A percentile compares a stretch with the other conserved stretches of the same genome.
Evolutionary conservation across 1,140 invertebrate genomes (phyloP).

Genomic region (Diachasma alloeum): DNA sequence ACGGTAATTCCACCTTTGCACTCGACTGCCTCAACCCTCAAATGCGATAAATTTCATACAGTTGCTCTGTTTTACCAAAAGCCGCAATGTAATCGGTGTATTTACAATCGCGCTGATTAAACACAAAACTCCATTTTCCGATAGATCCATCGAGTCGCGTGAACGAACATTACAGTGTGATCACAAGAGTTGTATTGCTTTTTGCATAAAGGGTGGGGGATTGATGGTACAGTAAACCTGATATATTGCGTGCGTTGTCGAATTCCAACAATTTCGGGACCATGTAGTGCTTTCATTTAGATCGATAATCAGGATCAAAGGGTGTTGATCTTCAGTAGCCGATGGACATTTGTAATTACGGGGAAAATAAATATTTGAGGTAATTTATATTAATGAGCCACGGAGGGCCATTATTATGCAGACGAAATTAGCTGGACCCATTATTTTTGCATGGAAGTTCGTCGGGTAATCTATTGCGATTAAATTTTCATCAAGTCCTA

Average conservation of each 20-base stretch:
- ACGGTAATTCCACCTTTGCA: background rate
- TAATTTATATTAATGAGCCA: background rate
- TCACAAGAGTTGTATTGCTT: background rate
- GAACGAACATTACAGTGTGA: constrained; percentile 1
- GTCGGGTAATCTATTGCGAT: too few relatives aligned
- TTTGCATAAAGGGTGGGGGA: background rate
- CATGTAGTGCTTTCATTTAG: background rate
- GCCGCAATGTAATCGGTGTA: constrained; percentile 24
- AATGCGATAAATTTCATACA: constrained; percentile 20
- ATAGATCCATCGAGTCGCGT: background rate
- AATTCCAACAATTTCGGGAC: too few relatives aligned
- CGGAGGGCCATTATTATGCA: background rate
- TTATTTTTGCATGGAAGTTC: background rate
- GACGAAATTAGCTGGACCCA: background rate
- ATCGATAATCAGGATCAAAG: background rate
- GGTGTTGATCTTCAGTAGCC: background rate
- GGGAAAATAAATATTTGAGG: background rate
- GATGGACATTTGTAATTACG: background rate
- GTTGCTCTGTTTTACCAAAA: constrained; percentile 18
- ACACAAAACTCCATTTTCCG: constrained; percentile 24
- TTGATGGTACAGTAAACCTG: too few relatives aligned
- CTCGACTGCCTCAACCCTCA: background rate
- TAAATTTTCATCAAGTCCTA: too few relatives aligned
- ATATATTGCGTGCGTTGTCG: too few relatives aligned
- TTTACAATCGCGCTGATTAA: constrained; percentile 28